Evolutionary conservation across 2,113 vertebrate species (phyloP).

Genomic region (Sceloporus undulatus): DNA sequence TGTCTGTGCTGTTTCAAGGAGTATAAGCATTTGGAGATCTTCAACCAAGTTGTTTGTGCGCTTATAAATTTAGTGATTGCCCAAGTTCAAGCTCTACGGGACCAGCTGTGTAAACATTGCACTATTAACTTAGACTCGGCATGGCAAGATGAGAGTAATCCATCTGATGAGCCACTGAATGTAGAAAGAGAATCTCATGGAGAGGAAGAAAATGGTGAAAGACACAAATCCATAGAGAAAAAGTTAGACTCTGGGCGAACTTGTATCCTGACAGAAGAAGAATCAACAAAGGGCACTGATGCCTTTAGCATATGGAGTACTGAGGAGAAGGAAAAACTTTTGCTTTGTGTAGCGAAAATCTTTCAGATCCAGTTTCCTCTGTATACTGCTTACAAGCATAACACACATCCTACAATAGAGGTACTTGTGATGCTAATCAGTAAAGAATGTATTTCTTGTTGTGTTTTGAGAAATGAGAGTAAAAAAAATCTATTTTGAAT

Average conservation of each 20-base stretch:
- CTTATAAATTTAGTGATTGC: slow-evolving; percentile 98
- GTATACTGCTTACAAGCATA: slow-evolving; percentile 99
- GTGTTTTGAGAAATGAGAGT: not conserved
- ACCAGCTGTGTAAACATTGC: slow-evolving; percentile 87
- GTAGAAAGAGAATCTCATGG: slow-evolving; percentile 91
- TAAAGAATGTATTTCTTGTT: not conserved
- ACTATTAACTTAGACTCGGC: slow-evolving; percentile 79
- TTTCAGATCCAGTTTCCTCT: slow-evolving; percentile 99
- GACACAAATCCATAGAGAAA: slow-evolving; percentile 77
- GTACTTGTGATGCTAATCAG: slow-evolving; percentile 76
- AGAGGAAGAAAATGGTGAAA: slow-evolving; percentile 82
- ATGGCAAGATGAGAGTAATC: slow-evolving; percentile 85
- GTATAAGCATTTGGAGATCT: slow-evolving; percentile 99
- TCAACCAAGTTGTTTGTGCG: slow-evolving; percentile 98
- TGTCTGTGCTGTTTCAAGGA: slow-evolving; percentile 99
- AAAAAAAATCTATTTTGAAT: not conserved
- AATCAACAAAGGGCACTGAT: slow-evolving; percentile 81
- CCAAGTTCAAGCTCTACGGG: slow-evolving; percentile 90
- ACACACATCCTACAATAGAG: slow-evolving; percentile 98
- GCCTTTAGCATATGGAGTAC: slow-evolving; percentile 91
- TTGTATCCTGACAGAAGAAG: slow-evolving; percentile 76
- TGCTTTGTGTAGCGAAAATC: slow-evolving; percentile 98
- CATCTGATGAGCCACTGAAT: slow-evolving; percentile 89
- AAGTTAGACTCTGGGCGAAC: slow-evolving; percentile 72
- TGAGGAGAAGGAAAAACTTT: slow-evolving; percentile 97